Conservation (phyloP, 2,113 vertebrate species). For the Phainopepla nitens region DNA sequence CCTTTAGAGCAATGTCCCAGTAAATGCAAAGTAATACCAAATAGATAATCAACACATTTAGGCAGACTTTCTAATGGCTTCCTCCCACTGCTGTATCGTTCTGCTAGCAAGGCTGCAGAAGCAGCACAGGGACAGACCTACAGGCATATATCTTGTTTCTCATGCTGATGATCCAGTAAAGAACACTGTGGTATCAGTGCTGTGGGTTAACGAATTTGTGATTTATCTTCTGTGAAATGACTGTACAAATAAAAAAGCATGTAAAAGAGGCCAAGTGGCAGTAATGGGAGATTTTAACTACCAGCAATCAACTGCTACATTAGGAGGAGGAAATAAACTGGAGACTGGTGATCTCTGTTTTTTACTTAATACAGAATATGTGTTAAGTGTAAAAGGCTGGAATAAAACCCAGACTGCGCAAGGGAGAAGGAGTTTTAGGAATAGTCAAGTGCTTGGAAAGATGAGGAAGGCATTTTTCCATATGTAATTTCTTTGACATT, state of each 20-base stretch:
- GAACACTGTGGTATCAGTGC: neutral
- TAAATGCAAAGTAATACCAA: neutral
- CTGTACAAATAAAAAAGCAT: neutral
- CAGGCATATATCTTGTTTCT: neutral
- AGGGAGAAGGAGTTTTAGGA: neutral
- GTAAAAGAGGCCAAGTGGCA: neutral
- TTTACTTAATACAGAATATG: neutral
- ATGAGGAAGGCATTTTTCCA: neutral
- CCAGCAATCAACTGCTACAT: neutral
- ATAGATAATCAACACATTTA: neutral
- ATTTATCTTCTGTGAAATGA: conserved; percentile 40
- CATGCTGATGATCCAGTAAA: neutral
- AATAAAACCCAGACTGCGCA: neutral
- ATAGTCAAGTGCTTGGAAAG: neutral
- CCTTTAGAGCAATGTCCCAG: neutral
- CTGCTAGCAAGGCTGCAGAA: neutral
- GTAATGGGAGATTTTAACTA: neutral
- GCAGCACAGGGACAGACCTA: neutral
- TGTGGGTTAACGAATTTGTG: neutral
- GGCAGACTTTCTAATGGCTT: neutral
- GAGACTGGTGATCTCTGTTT: neutral
- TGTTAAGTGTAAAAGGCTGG: neutral
- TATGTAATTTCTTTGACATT: neutral
- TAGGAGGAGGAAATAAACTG: conserved; percentile 7
- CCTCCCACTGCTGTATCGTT: neutral